Evolutionary conservation across 1,140 invertebrate species (phyloP).

Genomic region (Meteorus sp.): DNA sequence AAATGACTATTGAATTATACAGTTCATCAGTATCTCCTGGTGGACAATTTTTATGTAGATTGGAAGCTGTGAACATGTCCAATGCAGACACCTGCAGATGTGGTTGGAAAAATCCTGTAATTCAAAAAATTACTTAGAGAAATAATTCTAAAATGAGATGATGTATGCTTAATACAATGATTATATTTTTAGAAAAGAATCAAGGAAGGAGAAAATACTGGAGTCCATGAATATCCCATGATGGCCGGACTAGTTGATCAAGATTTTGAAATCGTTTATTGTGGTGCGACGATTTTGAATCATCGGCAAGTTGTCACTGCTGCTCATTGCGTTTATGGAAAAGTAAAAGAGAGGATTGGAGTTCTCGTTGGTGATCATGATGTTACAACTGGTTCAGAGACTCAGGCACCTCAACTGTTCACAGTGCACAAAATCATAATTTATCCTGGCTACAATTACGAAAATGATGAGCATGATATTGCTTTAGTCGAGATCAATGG

Average conservation of each 20-base stretch:
- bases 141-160: background rate
- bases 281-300: slow-evolving; percentile 70
- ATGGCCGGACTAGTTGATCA: slow-evolving; percentile 64
- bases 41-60: slow-evolving; percentile 58
- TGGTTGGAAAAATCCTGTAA: slow-evolving; percentile 62
- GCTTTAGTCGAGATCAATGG: slow-evolving; percentile 60
- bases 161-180: background rate
- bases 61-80: slow-evolving; percentile 47
- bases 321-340: slow-evolving; percentile 65
- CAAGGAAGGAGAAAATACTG: slow-evolving; percentile 64
- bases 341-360: slow-evolving; percentile 33
- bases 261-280: slow-evolving; percentile 54
- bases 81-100: slow-evolving; percentile 56
- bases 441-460: slow-evolving; percentile 50
- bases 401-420: slow-evolving; percentile 43
- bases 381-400: slow-evolving; percentile 47
- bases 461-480: slow-evolving; percentile 63
- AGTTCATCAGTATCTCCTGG: slow-evolving; percentile 41
- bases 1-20: slow-evolving; percentile 52
- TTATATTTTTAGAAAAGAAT: slow-evolving; percentile 60
- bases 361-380: slow-evolving; percentile 65
- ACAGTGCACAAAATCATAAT: slow-evolving; percentile 35
- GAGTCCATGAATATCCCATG: slow-evolving; percentile 67
- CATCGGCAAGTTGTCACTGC: slow-evolving; percentile 67
- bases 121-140: slow-evolving; percentile 19